phyloP scores from a whole-genome alignment of 2,113 vertebrate genomes.

The Dipodomys spectabilis region DNA sequence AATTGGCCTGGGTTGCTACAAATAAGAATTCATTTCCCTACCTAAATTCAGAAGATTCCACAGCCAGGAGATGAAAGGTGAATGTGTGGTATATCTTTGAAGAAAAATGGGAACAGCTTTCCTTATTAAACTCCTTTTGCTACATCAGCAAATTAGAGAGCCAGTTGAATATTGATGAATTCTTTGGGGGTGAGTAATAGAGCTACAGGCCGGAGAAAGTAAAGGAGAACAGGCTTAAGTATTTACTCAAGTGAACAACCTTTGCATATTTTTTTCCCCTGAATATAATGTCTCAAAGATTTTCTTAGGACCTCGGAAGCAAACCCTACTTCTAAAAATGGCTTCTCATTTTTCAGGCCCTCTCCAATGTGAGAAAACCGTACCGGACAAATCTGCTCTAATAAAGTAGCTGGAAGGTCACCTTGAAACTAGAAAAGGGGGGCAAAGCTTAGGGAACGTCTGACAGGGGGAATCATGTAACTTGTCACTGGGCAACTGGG shows the following conservation, averaged over 20 bases:
- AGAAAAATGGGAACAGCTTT: constrained; percentile 70
- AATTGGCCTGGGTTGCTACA: constrained; percentile 48
- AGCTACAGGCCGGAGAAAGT: constrained; percentile 69
- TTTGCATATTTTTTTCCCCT: constrained; percentile 72
- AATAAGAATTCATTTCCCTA: constrained; percentile 53
- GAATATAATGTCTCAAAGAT: constrained; percentile 69
- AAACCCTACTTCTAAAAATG: constrained; percentile 63
- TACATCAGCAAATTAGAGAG: constrained; percentile 79
- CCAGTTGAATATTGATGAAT: constrained; percentile 81
- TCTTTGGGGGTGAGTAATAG: constrained; percentile 80
- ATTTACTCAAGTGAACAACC: constrained; percentile 79
- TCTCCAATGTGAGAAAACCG: constrained; percentile 43
- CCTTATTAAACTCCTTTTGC: constrained; percentile 80
- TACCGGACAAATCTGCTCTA: not conserved
- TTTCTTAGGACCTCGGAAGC: constrained; percentile 60
- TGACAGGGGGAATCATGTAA: not conserved
- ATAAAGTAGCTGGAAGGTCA: not conserved
- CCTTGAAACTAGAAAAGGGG: not conserved
- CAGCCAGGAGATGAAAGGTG: constrained; percentile 51
- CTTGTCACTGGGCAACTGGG: not conserved
- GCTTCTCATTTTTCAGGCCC: constrained; percentile 55
- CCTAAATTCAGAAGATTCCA: constrained; percentile 59
- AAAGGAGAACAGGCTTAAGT: constrained; percentile 69
- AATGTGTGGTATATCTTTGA: constrained; percentile 54
- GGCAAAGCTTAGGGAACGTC: not conserved